A percentile compares a stretch with the other conserved stretches of the same genome.
These are phyloP conservation scores for Athalia cordata DNA, from an alignment of 2,888 invertebrate genomes.

Conservation along the genomic window DNA sequence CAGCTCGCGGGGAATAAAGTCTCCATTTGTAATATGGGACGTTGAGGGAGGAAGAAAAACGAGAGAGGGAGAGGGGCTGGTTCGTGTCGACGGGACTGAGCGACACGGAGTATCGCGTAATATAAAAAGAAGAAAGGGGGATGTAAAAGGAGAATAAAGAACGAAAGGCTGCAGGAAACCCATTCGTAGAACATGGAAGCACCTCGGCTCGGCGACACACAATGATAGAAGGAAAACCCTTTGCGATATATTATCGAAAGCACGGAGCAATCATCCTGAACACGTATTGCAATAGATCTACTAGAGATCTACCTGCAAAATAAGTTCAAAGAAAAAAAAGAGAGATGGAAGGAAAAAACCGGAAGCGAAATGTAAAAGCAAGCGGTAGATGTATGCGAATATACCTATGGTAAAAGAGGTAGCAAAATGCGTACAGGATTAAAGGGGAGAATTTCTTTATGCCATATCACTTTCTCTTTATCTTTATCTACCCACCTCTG, in stretches of 20 bases:
- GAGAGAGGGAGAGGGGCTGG: constrained; percentile 1
- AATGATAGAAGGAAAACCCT: no score
- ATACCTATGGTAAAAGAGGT: background rate
- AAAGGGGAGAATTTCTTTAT: background rate
- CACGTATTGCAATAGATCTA: background rate
- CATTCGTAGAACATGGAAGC: no score
- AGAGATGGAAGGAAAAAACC: background rate
- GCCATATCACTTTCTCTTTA: no score
- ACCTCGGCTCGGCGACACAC: no score
- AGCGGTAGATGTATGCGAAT: constrained; percentile 42
- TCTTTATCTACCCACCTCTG: no score
- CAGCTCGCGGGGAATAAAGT: constrained; percentile 37
- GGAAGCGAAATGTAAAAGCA: background rate
- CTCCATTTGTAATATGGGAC: constrained; percentile 8
- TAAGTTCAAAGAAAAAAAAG: background rate
- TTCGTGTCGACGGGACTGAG: no score
- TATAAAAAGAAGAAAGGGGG: no score
- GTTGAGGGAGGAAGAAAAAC: background rate
- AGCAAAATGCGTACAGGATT: no score
- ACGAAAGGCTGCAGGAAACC: no score
- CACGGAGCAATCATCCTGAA: constrained; percentile 7
- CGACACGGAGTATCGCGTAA: no score
- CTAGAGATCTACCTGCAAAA: background rate
- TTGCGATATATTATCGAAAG: no score
- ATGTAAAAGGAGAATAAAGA: no score